Evolutionary conservation across 2,888 invertebrate species (phyloP).

Genomic region (Nemapogon koenigi): DNA sequence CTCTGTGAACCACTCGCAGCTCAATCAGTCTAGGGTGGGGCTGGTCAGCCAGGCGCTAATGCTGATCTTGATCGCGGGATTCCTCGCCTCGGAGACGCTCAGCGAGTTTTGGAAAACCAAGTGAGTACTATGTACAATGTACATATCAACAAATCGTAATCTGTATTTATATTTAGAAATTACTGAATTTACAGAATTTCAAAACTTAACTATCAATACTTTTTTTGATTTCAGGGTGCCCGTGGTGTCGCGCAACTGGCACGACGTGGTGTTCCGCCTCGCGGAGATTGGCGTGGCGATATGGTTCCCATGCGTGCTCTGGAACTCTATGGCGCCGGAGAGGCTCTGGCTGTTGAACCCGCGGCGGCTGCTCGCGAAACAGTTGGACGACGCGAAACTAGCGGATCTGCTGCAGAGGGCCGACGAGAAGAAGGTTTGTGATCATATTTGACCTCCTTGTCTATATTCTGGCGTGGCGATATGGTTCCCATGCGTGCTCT

Average conservation of each 20-base stretch:
- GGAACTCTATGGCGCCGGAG: constrained; percentile 95
- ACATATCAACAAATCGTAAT: not conserved
- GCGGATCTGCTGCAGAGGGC: constrained; percentile 39
- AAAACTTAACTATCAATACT: too few species aligned
- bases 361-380: constrained; percentile 77
- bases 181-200: too few species aligned
- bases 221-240: constrained; percentile 69
- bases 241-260: constrained; percentile 89
- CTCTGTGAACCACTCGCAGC: constrained; percentile 81
- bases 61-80: constrained; percentile 87
- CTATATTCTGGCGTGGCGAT: constrained; percentile 74
- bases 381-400: constrained; percentile 64
- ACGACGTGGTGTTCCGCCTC: constrained; percentile 88
- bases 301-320: constrained; percentile 95
- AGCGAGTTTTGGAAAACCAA: constrained; percentile 94
- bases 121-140: constrained; percentile 50
- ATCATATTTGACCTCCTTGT: too few species aligned
- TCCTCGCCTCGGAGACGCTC: constrained; percentile 88
- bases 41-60: constrained; percentile 89
- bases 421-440: constrained; percentile 51
- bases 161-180: too few species aligned
- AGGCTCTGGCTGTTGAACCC: constrained; percentile 94
- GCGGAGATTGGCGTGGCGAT: constrained; percentile 92
- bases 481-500: constrained; percentile 95
- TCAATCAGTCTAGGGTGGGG: constrained; percentile 90